Evolutionary conservation across 1,140 invertebrate species (phyloP), one percentile per base, ranked within the genome.

Genomic region (Gonatopus flavifemur): DNA sequence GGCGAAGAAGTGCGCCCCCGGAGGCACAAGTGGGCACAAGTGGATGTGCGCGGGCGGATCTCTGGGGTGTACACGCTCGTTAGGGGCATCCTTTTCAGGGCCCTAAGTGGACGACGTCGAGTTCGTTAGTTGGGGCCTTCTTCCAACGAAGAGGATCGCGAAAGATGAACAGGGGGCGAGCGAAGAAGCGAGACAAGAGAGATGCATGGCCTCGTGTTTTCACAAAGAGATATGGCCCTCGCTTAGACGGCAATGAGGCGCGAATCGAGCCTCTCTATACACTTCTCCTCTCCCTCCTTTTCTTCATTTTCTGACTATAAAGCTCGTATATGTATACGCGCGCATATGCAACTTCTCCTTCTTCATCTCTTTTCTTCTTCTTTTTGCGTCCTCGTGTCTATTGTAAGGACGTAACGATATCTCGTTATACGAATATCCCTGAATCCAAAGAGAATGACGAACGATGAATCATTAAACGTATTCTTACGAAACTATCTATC

Each of bases 81-180:
- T 69, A 69, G 56, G 20, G 54, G 49, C 51, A 45, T 62, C 63
- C 60, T 65, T n/a, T 62, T 67, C 58, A 63, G 54, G 55, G 47
- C 40, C 54, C 62, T 66, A 66, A 67, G 66, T 67, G 66, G 66
- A 67, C n/a, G n/a, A n/a, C 62, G 59, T 68, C 62, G 66, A 59
- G 64, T 69, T 69, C 67, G 64, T 70, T 70, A 70, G 66, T 59
- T 59, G 53, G 52, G 57, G 38, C 53, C 60, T 53, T 60, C 54
- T 49, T 28, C 25, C 6, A 36, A 22, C 21, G 51, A 47, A 64
- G 38, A 53, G 59, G 57, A 57, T 66, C 51, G 57, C 52, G 57
- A 55, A 62, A 62, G 65, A 70, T 62, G 55, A 67, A 67, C 59
- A 63, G 60, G 61, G 45, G 50, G 57, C 62, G 54, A 57, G 55